Percentiles rank a stretch among this genome's conserved stretches.
Conservation (phyloP, 2,888 invertebrate species). For the Caenorhabditis sinica region DNA sequence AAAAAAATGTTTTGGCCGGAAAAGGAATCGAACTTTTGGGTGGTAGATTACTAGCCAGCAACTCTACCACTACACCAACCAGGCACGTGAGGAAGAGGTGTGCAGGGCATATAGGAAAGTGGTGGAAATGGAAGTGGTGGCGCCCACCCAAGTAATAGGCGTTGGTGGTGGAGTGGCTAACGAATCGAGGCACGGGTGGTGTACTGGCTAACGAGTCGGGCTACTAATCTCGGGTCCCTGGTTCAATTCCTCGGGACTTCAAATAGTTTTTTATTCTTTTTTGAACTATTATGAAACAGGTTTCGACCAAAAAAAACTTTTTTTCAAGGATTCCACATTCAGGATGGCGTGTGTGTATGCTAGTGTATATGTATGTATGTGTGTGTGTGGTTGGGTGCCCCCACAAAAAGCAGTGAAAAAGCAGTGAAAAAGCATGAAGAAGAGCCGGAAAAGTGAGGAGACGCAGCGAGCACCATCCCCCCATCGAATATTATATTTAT, state of each 20-base stretch:
- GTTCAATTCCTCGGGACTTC: background rate
- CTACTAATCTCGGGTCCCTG: no score
- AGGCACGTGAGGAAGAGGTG: background rate
- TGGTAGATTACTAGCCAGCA: background rate
- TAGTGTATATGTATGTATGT: constrained; percentile 16
- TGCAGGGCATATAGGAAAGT: no score
- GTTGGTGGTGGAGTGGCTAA: no score
- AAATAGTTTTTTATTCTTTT: background rate
- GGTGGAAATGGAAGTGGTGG: no score
- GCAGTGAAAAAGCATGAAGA: background rate
- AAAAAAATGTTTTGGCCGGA: background rate
- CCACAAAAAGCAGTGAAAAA: constrained; percentile 31
- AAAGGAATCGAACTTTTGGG: background rate
- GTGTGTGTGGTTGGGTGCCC: constrained; percentile 20
- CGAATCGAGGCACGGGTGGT: no score
- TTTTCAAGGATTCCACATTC: constrained; percentile 22
- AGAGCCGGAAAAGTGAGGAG: constrained; percentile 9
- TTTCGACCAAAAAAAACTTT: background rate
- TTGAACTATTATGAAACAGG: no score
- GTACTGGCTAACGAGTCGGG: no score
- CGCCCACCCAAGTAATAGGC: no score
- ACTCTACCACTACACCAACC: background rate
- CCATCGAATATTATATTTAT: constrained; percentile 62
- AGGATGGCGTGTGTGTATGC: constrained; percentile 31
- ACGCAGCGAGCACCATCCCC: constrained; percentile 37